These are phyloP conservation scores for Nematopogon swammerdamellus DNA, from an alignment of 2,888 invertebrate genomes.

Conservation along the genomic window DNA sequence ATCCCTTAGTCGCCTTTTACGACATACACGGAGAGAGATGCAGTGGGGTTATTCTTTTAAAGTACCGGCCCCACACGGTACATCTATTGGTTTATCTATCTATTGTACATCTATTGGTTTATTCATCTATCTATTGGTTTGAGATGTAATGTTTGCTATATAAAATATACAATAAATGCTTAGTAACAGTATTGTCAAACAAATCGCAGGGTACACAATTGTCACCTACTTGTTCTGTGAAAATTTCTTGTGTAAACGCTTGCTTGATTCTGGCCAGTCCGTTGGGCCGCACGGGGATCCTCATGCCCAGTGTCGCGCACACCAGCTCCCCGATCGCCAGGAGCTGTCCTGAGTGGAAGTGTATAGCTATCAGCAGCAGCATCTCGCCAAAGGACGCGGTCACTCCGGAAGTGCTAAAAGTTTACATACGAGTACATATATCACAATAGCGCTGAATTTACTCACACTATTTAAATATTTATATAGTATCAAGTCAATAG, in stretches of 20 bases:
- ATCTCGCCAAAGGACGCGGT: conserved; percentile 93
- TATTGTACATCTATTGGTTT: neutral
- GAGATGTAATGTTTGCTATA: no score
- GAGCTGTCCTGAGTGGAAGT: conserved; percentile 94
- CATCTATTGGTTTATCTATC: neutral
- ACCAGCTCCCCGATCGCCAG: conserved; percentile 92
- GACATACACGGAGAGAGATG: no score
- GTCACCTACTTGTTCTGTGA: conserved; percentile 79
- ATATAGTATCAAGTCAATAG: neutral
- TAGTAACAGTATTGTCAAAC: no score
- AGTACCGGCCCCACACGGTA: no score
- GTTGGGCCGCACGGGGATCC: conserved; percentile 83
- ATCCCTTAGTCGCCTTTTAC: no score
- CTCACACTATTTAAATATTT: neutral
- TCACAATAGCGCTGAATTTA: no score
- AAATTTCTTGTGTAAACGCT: conserved; percentile 94
- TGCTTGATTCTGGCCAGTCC: conserved; percentile 86
- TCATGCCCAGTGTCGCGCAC: conserved; percentile 93
- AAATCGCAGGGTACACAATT: neutral
- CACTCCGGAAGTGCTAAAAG: conserved; percentile 69
- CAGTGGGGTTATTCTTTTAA: no score
- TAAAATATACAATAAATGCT: no score
- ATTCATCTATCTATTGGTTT: neutral
- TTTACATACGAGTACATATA: conserved; percentile 2
- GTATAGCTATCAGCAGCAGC: conserved; percentile 92